phyloP scores from a whole-genome alignment of 1,140 invertebrate genomes.

The Geopemphigus sp. region DNA sequence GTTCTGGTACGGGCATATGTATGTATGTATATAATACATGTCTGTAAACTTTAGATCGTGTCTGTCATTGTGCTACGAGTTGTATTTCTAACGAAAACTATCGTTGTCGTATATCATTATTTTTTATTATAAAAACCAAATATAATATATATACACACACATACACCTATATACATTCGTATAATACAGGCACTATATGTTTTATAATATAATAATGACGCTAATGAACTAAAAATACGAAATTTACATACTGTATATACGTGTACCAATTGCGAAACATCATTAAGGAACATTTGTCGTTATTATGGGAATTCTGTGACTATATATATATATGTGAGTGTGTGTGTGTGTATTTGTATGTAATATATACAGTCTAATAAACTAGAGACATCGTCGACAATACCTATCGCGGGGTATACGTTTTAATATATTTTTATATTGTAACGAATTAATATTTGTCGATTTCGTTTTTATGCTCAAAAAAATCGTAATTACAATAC shows the following conservation, averaged over 20 bases:
- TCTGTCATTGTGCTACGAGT: conserved; percentile 13
- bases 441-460: background rate
- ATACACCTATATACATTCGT: background rate
- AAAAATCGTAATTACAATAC: background rate
- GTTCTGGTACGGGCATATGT: background rate
- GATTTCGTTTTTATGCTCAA: background rate
- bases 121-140: conserved; percentile 22
- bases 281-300: conserved; percentile 41
- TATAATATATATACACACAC: too few relatives aligned
- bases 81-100: conserved; percentile 27
- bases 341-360: too few relatives aligned
- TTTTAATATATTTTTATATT: background rate
- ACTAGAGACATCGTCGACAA: background rate
- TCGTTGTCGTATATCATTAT: conserved; percentile 14
- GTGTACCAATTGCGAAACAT: conserved; percentile 24
- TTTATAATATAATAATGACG: conserved; percentile 26
- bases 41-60: conserved; percentile 24
- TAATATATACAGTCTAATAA: background rate
- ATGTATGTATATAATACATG: background rate
- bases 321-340: background rate
- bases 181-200: background rate
- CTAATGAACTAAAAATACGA: conserved; percentile 41
- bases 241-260: conserved; percentile 8
- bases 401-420: background rate
- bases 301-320: background rate